These are phyloP conservation scores for Thereva unica DNA, from an alignment of 2,888 invertebrate genomes.

Conservation along the genomic window DNA sequence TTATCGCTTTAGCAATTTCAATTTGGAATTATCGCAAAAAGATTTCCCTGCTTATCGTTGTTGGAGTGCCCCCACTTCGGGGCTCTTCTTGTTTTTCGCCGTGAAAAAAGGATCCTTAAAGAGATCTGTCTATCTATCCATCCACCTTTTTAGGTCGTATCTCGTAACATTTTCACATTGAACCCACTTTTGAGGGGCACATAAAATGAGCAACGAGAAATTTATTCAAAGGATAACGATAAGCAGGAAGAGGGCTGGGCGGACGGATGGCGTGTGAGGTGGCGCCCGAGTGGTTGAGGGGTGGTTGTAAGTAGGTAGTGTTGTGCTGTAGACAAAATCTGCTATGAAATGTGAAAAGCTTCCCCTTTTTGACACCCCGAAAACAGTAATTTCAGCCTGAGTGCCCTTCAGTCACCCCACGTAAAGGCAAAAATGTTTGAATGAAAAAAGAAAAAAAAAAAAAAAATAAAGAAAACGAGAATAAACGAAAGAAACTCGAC, in stretches of 20 bases:
- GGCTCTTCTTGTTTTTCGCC: no score
- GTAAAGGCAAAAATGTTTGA: no score
- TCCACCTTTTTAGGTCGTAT: constrained; percentile 9
- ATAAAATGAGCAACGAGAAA: constrained; percentile 20
- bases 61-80: no score
- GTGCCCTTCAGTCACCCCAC: constrained; percentile 19
- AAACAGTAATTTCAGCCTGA: constrained; percentile 25
- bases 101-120: no score
- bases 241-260: constrained; percentile 20
- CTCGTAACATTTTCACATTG: constrained; percentile 6
- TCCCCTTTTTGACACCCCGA: constrained; percentile 16
- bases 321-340: constrained; percentile 5
- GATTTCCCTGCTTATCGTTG: no score
- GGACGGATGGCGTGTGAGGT: not conserved
- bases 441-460: constrained; percentile 1
- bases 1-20: no score
- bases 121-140: not conserved
- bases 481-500: not conserved
- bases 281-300: not conserved
- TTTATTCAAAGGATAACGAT: constrained; percentile 30
- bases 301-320: no score
- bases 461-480: constrained; percentile 4
- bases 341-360: constrained; percentile 11
- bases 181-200: constrained; percentile 5
- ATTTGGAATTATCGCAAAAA: no score